A percentile compares a stretch with the other conserved stretches of the same genome.
These are phyloP conservation scores for Drosophila tropicalis DNA, from an alignment of 1,140 invertebrate genomes.

Conservation along the genomic window DNA sequence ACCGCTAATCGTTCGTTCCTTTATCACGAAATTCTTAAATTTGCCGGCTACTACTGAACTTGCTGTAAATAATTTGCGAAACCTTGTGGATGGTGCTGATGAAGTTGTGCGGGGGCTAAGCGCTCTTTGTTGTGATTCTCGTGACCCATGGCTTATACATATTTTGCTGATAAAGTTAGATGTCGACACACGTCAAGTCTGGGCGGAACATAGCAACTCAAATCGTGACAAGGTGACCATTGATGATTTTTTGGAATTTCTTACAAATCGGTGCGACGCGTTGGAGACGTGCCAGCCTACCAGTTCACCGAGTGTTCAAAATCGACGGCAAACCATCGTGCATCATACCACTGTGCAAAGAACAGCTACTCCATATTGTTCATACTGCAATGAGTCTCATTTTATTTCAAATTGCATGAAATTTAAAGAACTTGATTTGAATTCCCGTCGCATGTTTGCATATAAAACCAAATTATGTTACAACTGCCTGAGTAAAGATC, in stretches of 20 bases:
- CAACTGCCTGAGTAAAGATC: no score
- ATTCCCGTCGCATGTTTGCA: no score
- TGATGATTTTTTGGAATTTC: no score
- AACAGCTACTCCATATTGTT: background rate
- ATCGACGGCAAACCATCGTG: background rate
- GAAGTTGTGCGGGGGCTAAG: background rate
- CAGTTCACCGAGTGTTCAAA: background rate
- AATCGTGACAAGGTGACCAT: no score
- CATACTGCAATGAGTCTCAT: background rate
- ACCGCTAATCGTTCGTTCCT: no score
- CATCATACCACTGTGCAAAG: background rate
- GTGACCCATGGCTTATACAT: background rate
- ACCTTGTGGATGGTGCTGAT: no score
- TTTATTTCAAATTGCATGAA: background rate
- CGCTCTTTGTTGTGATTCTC: background rate
- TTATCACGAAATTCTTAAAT: no score
- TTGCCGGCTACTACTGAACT: no score
- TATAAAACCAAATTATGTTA: no score
- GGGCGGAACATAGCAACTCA: no score
- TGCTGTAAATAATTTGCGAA: background rate
- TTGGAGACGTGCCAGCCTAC: no score
- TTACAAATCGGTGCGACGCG: no score
- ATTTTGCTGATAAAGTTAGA: background rate
- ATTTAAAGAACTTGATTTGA: background rate
- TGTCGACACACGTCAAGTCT: background rate